Evolutionary conservation across 1,140 invertebrate species (phyloP).

Genomic region (Procambarus virginalis): DNA sequence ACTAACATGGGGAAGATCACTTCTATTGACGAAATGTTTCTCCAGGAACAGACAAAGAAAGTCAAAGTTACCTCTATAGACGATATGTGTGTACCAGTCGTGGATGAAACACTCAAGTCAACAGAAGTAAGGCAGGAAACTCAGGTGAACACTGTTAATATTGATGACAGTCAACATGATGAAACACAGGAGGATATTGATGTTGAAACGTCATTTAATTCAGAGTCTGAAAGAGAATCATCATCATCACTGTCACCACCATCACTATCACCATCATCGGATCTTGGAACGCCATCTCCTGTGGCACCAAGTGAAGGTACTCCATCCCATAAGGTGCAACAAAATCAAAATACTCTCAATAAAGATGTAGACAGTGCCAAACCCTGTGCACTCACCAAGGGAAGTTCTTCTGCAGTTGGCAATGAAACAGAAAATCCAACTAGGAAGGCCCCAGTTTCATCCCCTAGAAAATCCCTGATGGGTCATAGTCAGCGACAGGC

Average conservation of each 20-base stretch:
- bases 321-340: background rate
- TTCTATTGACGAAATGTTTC: slow-evolving; percentile 58
- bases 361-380: background rate
- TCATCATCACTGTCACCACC: background rate
- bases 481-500: background rate
- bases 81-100: slow-evolving; percentile 22
- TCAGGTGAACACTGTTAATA: slow-evolving; percentile 3
- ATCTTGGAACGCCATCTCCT: background rate
- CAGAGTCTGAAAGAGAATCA: too few relatives aligned
- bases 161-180: background rate
- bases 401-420: too few relatives aligned
- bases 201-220: background rate
- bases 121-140: background rate
- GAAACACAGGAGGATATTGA: background rate
- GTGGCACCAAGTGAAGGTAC: background rate
- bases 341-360: background rate
- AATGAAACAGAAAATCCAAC: background rate
- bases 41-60: background rate
- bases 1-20: slow-evolving; percentile 54
- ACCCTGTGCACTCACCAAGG: too few relatives aligned
- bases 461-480: slow-evolving; percentile 24
- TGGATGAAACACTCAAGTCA: background rate
- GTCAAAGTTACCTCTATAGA: slow-evolving; percentile 42
- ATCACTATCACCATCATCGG: background rate
- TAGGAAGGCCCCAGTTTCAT: slow-evolving; percentile 4